Percentiles rank a stretch among this genome's conserved stretches.
phyloP scores from a whole-genome alignment of 1,140 invertebrate genomes.

The Tetramorium alpestre region DNA sequence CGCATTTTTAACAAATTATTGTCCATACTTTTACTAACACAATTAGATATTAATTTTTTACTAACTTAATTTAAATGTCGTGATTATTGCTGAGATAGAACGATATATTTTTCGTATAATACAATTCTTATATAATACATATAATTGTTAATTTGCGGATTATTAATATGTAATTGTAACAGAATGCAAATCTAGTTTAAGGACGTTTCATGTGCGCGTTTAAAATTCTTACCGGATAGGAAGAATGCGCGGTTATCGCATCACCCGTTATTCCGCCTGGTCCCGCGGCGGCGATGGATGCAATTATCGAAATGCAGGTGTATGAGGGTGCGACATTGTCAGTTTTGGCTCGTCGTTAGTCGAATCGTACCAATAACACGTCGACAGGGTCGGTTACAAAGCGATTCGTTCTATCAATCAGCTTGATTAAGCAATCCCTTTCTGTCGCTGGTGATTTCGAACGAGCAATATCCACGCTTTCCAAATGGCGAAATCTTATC shows the following conservation, averaged over 20 bases:
- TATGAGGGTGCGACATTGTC: slow-evolving; percentile 32
- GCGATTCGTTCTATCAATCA: slow-evolving; percentile 51
- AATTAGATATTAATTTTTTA: too few relatives aligned
- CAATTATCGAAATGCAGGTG: slow-evolving; percentile 56
- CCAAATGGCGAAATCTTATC: slow-evolving; percentile 43
- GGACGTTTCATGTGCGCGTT: not conserved
- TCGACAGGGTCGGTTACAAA: slow-evolving; percentile 26
- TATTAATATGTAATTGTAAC: too few relatives aligned
- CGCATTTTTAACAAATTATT: too few relatives aligned
- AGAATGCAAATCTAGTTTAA: not conserved
- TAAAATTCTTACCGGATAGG: not conserved
- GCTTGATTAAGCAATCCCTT: slow-evolving; percentile 56
- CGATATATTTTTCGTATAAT: too few relatives aligned
- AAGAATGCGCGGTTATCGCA: not conserved
- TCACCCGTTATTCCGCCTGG: not conserved
- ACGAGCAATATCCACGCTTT: slow-evolving; percentile 18
- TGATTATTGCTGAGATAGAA: too few relatives aligned
- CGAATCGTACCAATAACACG: slow-evolving; percentile 43
- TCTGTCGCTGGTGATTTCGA: slow-evolving; percentile 33
- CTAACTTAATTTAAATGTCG: too few relatives aligned
- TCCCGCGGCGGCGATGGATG: not conserved
- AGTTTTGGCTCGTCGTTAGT: slow-evolving; percentile 46
- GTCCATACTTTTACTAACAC: too few relatives aligned
- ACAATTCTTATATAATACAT: too few relatives aligned
- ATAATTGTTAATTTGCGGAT: too few relatives aligned